Base-by-base conservation (phyloP, 2,797 vertebrate genomes). In the Dipus sagitta region DNA sequence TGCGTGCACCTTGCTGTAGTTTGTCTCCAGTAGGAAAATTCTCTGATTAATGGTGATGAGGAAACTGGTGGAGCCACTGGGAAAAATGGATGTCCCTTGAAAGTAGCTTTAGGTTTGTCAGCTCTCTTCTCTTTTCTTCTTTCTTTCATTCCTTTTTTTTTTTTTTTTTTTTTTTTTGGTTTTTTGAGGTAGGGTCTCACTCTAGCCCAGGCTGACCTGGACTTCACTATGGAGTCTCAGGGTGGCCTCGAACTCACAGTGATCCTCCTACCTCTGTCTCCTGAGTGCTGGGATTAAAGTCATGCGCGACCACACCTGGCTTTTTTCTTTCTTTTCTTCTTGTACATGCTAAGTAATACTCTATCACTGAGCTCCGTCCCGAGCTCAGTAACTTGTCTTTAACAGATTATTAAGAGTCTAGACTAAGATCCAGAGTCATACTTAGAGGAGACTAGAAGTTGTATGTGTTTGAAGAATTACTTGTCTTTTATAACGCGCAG, bases 101-200 rank as follows among this genome's bases (percentile, higher is more conserved):
- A 94, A 91, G 72, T 82, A 65, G 12, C 64, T 94, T 90, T 71
- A 72, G 32, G 8, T 91, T 92, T 94, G 34, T 67, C 42, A 90
- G n/a, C 78, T 83, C 3, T 91, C n/a, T 65, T 78, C 14, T 17
- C 60, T 15, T 4, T 13, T 10, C 21, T 58, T 2, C 3, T 20
- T 15, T 38, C 26, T n/a, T n/a, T 30, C 4, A 21, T 30, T 68
- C 30, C 30, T 70, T 70, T 71, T 30, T 6, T 30, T 30, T 68
- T 68, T 68, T 70, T 70, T 71, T 30, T 6, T 6, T 6, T 6
- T 6, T 6, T 38, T 38, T 38, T 38, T 38, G 38, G 38, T 38
- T 38, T 38, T 38, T 38, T 6, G 38, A 38, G 38, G 38, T 38
- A 38, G 38, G 6, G 38, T 38, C 3, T 38, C 38, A 38, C 38